Evolutionary conservation across 2,888 invertebrate species (phyloP).

Genomic region (Cremastobaeus sp.): DNA sequence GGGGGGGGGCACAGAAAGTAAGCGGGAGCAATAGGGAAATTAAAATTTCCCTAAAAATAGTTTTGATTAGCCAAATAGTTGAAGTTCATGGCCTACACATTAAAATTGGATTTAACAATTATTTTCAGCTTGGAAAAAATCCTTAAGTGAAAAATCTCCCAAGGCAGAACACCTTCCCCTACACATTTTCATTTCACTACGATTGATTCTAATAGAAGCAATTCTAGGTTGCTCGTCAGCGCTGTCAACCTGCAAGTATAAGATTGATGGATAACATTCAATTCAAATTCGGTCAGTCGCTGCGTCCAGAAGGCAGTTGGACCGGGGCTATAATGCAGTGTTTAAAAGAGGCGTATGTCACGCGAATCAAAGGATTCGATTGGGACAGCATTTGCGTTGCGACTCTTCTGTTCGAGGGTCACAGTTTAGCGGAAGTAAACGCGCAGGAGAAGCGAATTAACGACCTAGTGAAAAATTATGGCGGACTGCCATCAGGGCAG

Average conservation of each 20-base stretch:
- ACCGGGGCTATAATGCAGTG: slow-evolving; percentile 86
- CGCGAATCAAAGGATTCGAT: slow-evolving; percentile 90
- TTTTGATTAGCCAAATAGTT: too few relatives aligned
- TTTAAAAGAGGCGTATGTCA: slow-evolving; percentile 91
- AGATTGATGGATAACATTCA: slow-evolving; percentile 97
- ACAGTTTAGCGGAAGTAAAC: slow-evolving; percentile 84
- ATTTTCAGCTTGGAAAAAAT: too few relatives aligned
- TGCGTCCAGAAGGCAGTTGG: slow-evolving; percentile 83
- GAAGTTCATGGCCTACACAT: too few relatives aligned
- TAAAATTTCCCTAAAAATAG: too few relatives aligned
- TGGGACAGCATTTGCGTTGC: slow-evolving; percentile 90
- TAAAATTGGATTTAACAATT: too few relatives aligned
- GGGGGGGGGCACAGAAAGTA: too few relatives aligned
- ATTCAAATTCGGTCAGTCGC: slow-evolving; percentile 93
- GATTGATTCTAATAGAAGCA: too few relatives aligned
- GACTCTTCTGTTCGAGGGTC: slow-evolving; percentile 95
- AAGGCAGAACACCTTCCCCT: too few relatives aligned
- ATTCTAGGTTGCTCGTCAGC: slow-evolving; percentile 82
- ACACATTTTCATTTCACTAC: too few relatives aligned
- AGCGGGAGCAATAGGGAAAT: too few relatives aligned
- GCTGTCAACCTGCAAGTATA: slow-evolving; percentile 97
- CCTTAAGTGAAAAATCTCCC: too few relatives aligned
- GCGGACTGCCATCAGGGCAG: slow-evolving; percentile 94
- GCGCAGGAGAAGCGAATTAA: slow-evolving; percentile 88
- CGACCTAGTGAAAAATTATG: slow-evolving; percentile 85